Evolutionary conservation across 2,888 invertebrate genomes (phyloP), one percentile per base, ranked within the genome.

Genomic region (Drosophila maculinotata): DNA sequence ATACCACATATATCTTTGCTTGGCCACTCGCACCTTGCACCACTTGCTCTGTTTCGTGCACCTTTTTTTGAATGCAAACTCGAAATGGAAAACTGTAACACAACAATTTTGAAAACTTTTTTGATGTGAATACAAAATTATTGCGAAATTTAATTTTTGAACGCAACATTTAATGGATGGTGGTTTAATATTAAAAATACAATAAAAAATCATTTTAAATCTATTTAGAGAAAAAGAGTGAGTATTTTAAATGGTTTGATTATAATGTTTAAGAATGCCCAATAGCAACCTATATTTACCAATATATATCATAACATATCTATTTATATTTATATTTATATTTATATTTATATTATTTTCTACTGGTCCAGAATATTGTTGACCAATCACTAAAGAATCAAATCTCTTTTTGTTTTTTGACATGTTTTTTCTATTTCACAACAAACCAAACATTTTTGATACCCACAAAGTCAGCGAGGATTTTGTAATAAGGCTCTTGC

Each of bases 201-300:
- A 65, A 76, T 47, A 66, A 62, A 44, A 74, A 72, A 72, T 54
- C 62, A 60, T 82, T 87, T 87, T 71, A 67, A 83, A 86, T 70
- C 88, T 88, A 84, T 87, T 84, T 90, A 91, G 91, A 90, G 82
- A 90, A 90, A 90, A 91, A 91, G 90, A 91, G 91, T 91, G 90
- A 91, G 91, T 91, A 91, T 90, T 88, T 76, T 79, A 76, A 79
- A 79, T 86, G 79, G 79, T 88, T 88, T 85, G 87, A 60, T 45
- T 86, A 75, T 79, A 82, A 84, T 72, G 80, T 87, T 85, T 83
- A 84, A 82, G 82, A 88, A 88, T 82, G 88, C 84, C 70, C 60
- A 58, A 76, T 82, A 82, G 77, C 67, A 64, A 80, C 56, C 39
- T 62, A 74, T 53, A 53, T 45, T 36, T 31, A 49, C 36, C 42